Evolutionary conservation across 2,888 invertebrate species (phyloP).

Genomic region (Arrhopalites spinosus): DNA sequence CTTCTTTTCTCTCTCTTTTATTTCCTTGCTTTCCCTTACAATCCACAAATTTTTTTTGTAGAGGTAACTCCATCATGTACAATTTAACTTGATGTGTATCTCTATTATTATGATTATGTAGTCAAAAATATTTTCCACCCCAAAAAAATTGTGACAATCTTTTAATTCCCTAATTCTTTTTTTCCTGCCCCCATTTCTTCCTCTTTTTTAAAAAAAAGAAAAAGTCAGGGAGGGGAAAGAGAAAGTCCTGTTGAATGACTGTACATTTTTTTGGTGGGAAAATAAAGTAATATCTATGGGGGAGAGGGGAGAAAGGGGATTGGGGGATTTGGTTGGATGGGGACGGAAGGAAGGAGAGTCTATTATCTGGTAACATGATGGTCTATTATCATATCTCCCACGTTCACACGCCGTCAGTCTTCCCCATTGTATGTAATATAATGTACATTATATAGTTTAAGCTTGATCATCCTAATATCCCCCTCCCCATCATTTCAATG

Average conservation of each 20-base stretch:
- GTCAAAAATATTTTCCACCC: too few species aligned
- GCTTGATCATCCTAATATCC: not conserved
- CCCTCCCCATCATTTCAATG: not conserved
- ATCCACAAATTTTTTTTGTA: too few species aligned
- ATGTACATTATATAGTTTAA: too few species aligned
- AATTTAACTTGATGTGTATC: too few species aligned
- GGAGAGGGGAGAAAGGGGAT: not conserved
- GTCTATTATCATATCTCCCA: not conserved
- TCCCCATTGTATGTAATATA: not conserved
- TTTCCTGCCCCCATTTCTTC: not conserved
- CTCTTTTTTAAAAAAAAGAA: not conserved
- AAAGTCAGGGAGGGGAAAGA: not conserved
- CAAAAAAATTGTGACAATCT: too few species aligned
- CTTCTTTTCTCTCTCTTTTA: not conserved
- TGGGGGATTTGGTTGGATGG: too few species aligned
- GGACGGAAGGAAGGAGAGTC: too few species aligned
- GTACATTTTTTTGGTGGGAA: not conserved
- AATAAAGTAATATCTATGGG: not conserved
- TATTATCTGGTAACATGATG: not conserved
- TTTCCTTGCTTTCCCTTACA: too few species aligned
- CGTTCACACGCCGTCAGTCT: not conserved
- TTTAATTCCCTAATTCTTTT: not conserved
- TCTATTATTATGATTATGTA: too few species aligned
- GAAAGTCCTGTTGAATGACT: conserved; percentile 6
- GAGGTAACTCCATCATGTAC: too few species aligned